A percentile compares a stretch with the other conserved stretches of the same genome.
Conservation (phyloP, 1,140 invertebrate species). For the Pemphigus obesinymphae region DNA sequence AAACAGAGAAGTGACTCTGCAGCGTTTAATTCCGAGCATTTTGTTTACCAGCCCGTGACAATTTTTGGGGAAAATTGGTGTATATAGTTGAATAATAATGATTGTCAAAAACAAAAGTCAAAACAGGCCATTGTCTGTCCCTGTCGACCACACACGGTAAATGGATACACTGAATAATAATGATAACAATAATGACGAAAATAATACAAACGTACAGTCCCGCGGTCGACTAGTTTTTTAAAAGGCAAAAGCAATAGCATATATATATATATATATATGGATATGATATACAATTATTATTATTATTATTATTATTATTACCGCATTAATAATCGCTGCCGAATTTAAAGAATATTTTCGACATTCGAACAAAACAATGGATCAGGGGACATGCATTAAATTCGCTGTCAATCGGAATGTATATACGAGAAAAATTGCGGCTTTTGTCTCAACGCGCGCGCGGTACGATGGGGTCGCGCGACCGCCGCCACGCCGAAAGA, state of each 20-base stretch:
- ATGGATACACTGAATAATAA: neutral
- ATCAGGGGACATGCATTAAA: neutral
- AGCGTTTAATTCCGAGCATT: conserved; percentile 22
- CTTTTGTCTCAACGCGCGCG: conserved; percentile 21
- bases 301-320: neutral
- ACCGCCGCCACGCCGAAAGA: conserved; percentile 3
- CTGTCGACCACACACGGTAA: neutral
- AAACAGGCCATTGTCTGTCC: neutral
- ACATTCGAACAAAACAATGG: neutral
- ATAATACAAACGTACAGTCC: no score
- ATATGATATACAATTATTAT: no score
- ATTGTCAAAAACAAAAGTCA: conserved; percentile 1
- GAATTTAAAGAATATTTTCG: conserved; percentile 9
- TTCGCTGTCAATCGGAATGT: conserved; percentile 14
- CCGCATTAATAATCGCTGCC: neutral
- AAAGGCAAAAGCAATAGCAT: neutral
- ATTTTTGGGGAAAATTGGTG: conserved; percentile 2
- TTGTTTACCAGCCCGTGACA: conserved; percentile 10
- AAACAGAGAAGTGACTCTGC: neutral
- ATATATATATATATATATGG: no score
- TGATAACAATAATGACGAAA: neutral
- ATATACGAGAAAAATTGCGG: conserved; percentile 4
- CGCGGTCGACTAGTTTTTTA: neutral
- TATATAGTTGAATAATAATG: neutral
- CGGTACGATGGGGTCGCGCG: neutral